phyloP scores from a whole-genome alignment of 2,797 vertebrate species.

The Knipowitschia caucasica region DNA sequence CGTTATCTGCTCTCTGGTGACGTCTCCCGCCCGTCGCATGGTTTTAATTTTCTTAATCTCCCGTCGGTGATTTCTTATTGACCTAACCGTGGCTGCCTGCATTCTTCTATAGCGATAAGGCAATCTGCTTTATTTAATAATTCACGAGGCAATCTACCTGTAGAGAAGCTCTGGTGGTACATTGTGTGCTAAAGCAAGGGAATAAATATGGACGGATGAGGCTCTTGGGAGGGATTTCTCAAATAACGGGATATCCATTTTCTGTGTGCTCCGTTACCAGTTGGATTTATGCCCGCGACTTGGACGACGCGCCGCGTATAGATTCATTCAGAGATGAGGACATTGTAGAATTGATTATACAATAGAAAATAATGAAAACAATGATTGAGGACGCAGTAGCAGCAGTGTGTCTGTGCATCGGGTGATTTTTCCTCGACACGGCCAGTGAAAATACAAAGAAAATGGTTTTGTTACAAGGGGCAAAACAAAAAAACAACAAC shows the following conservation, averaged over 20 bases:
- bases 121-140: conserved; percentile 74
- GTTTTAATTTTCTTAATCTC: conserved; percentile 50
- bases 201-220: conserved; percentile 50
- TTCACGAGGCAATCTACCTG: conserved; percentile 71
- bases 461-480: not conserved
- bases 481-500: too few species aligned
- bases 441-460: not conserved
- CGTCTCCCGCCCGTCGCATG: conserved; percentile 42
- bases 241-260: conserved; percentile 15
- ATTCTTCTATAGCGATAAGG: conserved; percentile 42
- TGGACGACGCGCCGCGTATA: not conserved
- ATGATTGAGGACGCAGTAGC: not conserved
- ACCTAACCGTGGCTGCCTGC: conserved; percentile 22
- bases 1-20: conserved; percentile 46
- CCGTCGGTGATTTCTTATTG: conserved; percentile 38
- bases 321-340: not conserved
- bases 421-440: too few species aligned
- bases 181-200: conserved; percentile 18
- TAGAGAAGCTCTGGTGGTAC: conserved; percentile 34
- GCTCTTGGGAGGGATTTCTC: conserved; percentile 25
- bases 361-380: not conserved
- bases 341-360: conserved; percentile 1
- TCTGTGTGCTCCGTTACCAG: not conserved
- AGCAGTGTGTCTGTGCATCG: not conserved
- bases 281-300: conserved; percentile 6